Evolutionary conservation across 1,140 invertebrate species (phyloP), one percentile per base, ranked within the genome.

Genomic region (Danaus melanippus): DNA sequence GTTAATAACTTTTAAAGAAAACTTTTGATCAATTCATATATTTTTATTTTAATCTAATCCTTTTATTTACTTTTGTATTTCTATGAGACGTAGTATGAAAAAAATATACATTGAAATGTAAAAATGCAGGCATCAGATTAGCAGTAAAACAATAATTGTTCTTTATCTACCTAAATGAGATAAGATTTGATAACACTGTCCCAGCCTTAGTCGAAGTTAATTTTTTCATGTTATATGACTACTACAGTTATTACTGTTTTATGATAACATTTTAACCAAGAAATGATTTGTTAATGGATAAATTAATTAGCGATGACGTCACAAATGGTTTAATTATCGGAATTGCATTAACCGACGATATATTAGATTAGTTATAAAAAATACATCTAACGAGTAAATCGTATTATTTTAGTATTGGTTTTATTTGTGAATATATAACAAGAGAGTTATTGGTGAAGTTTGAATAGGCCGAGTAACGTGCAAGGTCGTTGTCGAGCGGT

Each of bases 401-500:
- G 7, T 32, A 32, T 32, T 32, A 32, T 32, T 7, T 32, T 32
- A 32, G 2, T 32, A 32, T 32, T 5, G 0, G 21, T 32, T 32
- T 32, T 32, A 32, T 32, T 32, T 32, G 21, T 32, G 21, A 32
- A 32, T 32, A 32, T 32, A 32, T 32, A 32, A 32, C 21, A 44
- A 32, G 11, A 39, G 40, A 44, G n/a, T 15, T 39, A 12, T 42
- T 42, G 21, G 21, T 32, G 21, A 32, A 32, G 21, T 32, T 48
- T 48, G 8, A 48, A 44, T 53, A 84, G 80, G 60, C 66, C 78
- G 64, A 76, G 86, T 65, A 81, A 86, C 67, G 83, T 88, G 59
- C 87, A 87, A 61, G 91, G 91, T 58, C 90, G 90, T 69, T 96
- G 95, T 79, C 91, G 92, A 76, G 97, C 96, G 21, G 88, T 97